Conservation (phyloP, 2,888 invertebrate species). For the Drosophila basisetae region DNA sequence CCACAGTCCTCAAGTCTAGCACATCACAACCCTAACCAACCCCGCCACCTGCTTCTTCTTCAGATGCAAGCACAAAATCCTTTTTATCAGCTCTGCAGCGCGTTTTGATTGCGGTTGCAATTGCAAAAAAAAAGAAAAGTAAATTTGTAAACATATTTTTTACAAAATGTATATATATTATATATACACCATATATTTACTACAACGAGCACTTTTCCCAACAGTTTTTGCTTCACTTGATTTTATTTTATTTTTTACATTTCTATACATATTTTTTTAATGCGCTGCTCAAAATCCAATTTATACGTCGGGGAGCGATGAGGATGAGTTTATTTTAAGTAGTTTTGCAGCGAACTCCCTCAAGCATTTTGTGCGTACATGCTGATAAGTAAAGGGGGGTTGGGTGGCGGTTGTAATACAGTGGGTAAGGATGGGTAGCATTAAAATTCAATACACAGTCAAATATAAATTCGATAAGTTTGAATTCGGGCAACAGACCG, state of each 20-base stretch:
- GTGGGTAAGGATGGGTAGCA: slow-evolving; percentile 34
- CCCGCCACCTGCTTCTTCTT: not conserved
- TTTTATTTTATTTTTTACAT: slow-evolving; percentile 12
- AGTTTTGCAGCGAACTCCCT: slow-evolving; percentile 70
- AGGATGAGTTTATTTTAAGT: slow-evolving; percentile 75
- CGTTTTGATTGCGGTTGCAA: slow-evolving; percentile 71
- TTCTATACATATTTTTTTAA: slow-evolving; percentile 26
- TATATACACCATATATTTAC: slow-evolving; percentile 29
- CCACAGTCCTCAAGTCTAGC: slow-evolving; percentile 5
- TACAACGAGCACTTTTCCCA: slow-evolving; percentile 29
- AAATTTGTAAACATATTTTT: slow-evolving; percentile 74
- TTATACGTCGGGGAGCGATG: slow-evolving; percentile 37
- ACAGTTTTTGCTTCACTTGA: slow-evolving; percentile 11
- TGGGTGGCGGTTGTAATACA: not conserved
- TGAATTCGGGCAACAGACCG: slow-evolving; percentile 65
- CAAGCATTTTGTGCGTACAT: slow-evolving; percentile 59
- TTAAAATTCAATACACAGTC: slow-evolving; percentile 79
- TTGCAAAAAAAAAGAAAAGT: slow-evolving; percentile 46
- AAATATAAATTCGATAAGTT: slow-evolving; percentile 79
- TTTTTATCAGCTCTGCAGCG: slow-evolving; percentile 41
- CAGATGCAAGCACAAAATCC: slow-evolving; percentile 22
- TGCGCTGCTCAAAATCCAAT: slow-evolving; percentile 66
- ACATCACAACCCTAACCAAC: not conserved
- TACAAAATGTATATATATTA: slow-evolving; percentile 48
- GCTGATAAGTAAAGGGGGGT: slow-evolving; percentile 27